These are phyloP conservation scores for Drosophila bocqueti DNA, from an alignment of 1,140 invertebrate genomes.

Conservation along the genomic window DNA sequence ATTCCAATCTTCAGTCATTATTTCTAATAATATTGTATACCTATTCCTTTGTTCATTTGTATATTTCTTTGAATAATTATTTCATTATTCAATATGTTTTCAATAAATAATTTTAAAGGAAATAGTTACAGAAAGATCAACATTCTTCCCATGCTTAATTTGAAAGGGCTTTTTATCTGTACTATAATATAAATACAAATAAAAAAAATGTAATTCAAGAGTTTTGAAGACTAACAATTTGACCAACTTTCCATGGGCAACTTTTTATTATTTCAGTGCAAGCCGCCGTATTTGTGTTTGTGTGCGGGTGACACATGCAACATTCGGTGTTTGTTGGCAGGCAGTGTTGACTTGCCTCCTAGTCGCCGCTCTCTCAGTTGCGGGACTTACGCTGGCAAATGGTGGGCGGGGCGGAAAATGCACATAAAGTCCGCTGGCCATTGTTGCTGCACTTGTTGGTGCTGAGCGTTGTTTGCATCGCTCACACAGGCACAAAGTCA, in stretches of 20 bases:
- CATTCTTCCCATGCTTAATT: too few species aligned
- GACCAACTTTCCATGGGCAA: background rate
- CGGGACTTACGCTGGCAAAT: constrained; percentile 65
- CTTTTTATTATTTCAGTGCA: constrained; percentile 9
- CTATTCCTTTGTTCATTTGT: too few species aligned
- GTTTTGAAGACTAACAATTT: background rate
- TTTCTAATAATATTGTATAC: too few species aligned
- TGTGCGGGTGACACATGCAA: constrained; percentile 56
- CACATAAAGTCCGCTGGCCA: constrained; percentile 65
- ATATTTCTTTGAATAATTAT: too few species aligned
- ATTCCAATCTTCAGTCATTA: too few species aligned
- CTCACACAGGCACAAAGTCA: constrained; percentile 19
- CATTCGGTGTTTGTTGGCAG: constrained; percentile 64
- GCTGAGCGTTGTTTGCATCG: constrained; percentile 27
- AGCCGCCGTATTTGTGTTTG: constrained; percentile 22
- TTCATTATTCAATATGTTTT: too few species aligned
- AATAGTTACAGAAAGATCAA: too few species aligned
- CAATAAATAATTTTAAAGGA: too few species aligned
- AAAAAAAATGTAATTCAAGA: background rate
- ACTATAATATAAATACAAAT: background rate
- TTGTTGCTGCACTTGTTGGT: constrained; percentile 51
- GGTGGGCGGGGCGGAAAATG: constrained; percentile 57
- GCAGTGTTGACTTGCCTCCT: constrained; percentile 69
- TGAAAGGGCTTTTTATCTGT: too few species aligned
- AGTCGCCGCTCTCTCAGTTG: constrained; percentile 60